phyloP scores from a whole-genome alignment of 2,888 invertebrate species.

The Drosophila neutralis region DNA sequence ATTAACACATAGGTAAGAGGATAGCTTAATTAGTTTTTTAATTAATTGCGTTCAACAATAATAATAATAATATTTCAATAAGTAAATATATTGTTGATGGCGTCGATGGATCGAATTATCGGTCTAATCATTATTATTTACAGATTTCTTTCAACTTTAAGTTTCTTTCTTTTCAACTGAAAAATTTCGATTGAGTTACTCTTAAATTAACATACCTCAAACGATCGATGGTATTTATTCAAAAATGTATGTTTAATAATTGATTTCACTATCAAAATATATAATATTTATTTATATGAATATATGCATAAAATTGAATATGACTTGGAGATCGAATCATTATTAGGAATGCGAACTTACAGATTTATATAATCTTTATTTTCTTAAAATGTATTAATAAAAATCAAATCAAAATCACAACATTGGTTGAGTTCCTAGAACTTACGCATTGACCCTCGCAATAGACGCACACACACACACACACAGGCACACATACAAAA shows the following conservation, averaged over 20 bases:
- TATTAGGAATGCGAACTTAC: background rate
- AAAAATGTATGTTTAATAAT: background rate
- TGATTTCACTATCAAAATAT: background rate
- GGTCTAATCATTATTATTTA: background rate
- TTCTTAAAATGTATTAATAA: background rate
- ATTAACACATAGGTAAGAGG: conserved; percentile 8
- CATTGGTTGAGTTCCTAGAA: background rate
- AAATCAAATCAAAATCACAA: background rate
- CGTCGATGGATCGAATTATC: background rate
- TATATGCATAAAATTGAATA: background rate
- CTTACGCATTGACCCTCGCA: conserved; percentile 18
- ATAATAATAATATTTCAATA: background rate
- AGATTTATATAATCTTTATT: background rate
- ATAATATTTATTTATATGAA: background rate
- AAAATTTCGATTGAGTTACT: background rate
- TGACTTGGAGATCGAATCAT: background rate
- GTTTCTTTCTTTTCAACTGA: background rate
- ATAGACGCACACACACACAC: background rate
- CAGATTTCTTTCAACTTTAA: background rate
- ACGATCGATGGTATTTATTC: background rate
- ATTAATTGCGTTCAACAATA: background rate
- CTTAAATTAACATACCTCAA: background rate
- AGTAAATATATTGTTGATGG: background rate
- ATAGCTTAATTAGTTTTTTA: background rate
- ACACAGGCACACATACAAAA: conserved; percentile 1